A percentile compares a stretch with the other conserved stretches of the same genome.
phyloP scores from a whole-genome alignment of 2,797 vertebrate species.

The Discoglossus pictus region DNA sequence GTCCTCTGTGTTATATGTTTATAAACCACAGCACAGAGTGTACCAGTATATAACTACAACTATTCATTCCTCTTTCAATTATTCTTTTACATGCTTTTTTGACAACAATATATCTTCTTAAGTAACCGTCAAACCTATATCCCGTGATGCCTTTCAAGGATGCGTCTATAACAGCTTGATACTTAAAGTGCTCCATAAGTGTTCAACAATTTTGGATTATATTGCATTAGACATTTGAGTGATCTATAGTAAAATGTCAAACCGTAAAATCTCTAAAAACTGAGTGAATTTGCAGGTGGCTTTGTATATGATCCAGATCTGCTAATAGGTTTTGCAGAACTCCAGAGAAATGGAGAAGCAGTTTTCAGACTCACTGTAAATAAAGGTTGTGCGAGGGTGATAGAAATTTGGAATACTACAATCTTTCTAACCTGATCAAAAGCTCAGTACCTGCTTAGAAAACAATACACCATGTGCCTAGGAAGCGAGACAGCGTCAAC shows the following conservation, averaged over 20 bases:
- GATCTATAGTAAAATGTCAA: conserved; percentile 51
- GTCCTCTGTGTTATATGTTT: no score
- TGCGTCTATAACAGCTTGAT: conserved; percentile 53
- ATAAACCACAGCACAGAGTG: no score
- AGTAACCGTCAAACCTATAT: no score
- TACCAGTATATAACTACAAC: no score
- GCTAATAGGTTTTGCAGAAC: conserved; percentile 59
- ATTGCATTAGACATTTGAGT: conserved; percentile 33
- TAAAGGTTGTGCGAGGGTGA: conserved; percentile 52
- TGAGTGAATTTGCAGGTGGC: conserved; percentile 60
- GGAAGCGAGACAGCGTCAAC: no score
- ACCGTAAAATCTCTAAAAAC: conserved; percentile 55
- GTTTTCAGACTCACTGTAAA: conserved; percentile 43
- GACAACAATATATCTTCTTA: no score
- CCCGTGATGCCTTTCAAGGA: no score
- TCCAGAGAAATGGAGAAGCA: conserved; percentile 1
- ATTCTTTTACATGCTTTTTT: no score
- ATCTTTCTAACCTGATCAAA: no score
- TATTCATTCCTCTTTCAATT: no score
- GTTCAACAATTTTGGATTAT: conserved; percentile 1
- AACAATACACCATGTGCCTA: no score
- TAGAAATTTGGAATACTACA: conserved; percentile 34
- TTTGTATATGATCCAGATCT: conserved; percentile 50
- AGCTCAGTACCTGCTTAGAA: no score
- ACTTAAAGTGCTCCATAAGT: conserved; percentile 57